phyloP scores from a whole-genome alignment of 1,140 invertebrate genomes.

The Gonioctena quinquepunctata region DNA sequence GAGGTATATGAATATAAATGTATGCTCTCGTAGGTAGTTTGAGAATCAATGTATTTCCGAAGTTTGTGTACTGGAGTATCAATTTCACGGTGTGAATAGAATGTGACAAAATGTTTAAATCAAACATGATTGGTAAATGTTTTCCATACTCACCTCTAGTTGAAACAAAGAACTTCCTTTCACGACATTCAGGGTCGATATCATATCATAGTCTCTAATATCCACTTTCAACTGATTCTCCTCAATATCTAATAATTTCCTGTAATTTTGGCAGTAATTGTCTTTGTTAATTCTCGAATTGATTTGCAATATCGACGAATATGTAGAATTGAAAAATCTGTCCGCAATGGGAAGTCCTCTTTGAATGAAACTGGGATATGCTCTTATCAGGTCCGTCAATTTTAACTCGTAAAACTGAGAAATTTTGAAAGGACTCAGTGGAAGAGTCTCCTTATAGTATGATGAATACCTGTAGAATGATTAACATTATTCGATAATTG shows the following conservation, averaged over 20 bases:
- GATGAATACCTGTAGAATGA: conserved; percentile 7
- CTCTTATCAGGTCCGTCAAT: not conserved
- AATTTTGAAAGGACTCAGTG: not conserved
- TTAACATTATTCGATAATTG: no score
- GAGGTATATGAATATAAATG: no score
- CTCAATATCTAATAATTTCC: conserved; percentile 73
- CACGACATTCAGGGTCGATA: not conserved
- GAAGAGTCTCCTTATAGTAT: not conserved
- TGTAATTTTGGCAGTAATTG: conserved; percentile 67
- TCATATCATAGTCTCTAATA: conserved; percentile 68
- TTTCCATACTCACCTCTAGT: conserved; percentile 54
- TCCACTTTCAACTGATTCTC: conserved; percentile 68
- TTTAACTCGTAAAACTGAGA: not conserved
- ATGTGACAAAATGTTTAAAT: no score
- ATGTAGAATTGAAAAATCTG: not conserved
- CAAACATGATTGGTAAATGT: no score
- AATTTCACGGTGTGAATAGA: no score
- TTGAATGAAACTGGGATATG: not conserved
- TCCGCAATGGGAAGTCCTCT: not conserved
- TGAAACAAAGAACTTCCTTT: conserved; percentile 61
- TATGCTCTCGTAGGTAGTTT: no score
- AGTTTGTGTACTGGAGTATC: no score
- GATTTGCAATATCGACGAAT: not conserved
- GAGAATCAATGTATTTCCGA: no score
- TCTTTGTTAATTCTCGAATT: conserved; percentile 11